Evolutionary conservation across 92 coral and sea anemone genomes (phyloP).

Genomic region (Epizoanthus fatuus): DNA sequence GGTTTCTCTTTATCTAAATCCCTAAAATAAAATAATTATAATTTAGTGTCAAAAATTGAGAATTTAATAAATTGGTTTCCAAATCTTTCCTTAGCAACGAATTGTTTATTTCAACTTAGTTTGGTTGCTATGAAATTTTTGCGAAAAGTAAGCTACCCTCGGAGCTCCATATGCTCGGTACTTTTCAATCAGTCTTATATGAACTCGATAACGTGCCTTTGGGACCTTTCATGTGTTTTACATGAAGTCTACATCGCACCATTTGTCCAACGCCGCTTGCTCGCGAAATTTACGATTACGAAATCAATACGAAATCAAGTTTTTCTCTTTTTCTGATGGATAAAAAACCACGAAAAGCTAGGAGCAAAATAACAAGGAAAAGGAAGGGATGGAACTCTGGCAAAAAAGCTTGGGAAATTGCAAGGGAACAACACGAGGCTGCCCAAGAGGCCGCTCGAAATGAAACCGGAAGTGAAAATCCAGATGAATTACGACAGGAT

Average conservation of each 20-base stretch:
- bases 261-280: background rate
- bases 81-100: conserved; percentile 23
- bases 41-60: conserved; percentile 13
- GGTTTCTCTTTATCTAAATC: conserved; percentile 5
- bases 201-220: background rate
- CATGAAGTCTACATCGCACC: conserved; percentile 11
- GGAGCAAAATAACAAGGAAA: conserved; percentile 8
- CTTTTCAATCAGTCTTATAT: conserved; percentile 14
- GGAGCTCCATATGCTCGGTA: conserved; percentile 8
- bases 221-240: conserved; percentile 22
- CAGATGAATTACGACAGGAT: too few species aligned
- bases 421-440: conserved; percentile 8
- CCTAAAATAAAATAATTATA: conserved; percentile 9
- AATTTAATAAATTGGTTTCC: conserved; percentile 22
- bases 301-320: conserved; percentile 9
- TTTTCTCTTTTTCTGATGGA: background rate
- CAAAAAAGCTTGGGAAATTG: conserved; percentile 17
- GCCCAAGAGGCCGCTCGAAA: background rate
- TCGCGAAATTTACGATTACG: background rate
- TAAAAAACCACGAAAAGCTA: background rate
- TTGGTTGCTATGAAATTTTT: conserved; percentile 28
- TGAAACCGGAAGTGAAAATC: conserved; percentile 12
- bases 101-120: conserved; percentile 15
- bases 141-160: background rate
- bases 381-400: conserved; percentile 11